Conservation (phyloP, 2,888 invertebrate genomes). For the Congeria kusceri region DNA sequence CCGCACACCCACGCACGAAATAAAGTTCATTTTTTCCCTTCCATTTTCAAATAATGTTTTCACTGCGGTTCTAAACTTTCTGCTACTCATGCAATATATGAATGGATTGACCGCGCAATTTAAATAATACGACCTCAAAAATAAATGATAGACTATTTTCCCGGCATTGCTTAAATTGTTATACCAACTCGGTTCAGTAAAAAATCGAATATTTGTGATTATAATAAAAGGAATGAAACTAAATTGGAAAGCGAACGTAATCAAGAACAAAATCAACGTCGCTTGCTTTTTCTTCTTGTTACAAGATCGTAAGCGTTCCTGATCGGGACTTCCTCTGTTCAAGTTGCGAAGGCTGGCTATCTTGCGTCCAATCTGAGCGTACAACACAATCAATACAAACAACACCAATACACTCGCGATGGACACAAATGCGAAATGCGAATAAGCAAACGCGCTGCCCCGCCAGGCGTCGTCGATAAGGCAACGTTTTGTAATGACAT, state of each 20-base stretch:
- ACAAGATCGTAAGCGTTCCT: conserved; percentile 12
- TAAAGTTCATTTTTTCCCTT: no score
- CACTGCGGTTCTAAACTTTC: conserved; percentile 68
- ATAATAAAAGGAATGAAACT: conserved; percentile 74
- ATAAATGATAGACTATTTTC: conserved; percentile 71
- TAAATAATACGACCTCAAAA: conserved; percentile 70
- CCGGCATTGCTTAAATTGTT: conserved; percentile 46
- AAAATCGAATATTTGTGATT: conserved; percentile 67
- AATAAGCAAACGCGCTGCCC: conserved; percentile 45
- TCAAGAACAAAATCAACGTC: conserved; percentile 71
- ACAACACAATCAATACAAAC: conserved; percentile 40
- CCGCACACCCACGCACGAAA: no score
- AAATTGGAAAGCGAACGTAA: conserved; percentile 72
- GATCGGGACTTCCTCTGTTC: conserved; percentile 11
- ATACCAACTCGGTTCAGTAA: conserved; percentile 55
- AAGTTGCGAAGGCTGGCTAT: conserved; percentile 30
- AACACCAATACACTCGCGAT: conserved; percentile 39
- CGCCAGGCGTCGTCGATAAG: conserved; percentile 45
- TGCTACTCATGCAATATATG: conserved; percentile 79
- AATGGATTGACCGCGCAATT: conserved; percentile 79
- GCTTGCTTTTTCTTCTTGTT: conserved; percentile 48
- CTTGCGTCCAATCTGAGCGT: conserved; percentile 47
- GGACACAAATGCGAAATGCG: conserved; percentile 51
- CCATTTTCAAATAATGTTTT: conserved; percentile 9
- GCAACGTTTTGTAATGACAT: conserved; percentile 39